Evolutionary conservation across 2,113 vertebrate genomes (phyloP).

Genomic region (Carassius auratus): DNA sequence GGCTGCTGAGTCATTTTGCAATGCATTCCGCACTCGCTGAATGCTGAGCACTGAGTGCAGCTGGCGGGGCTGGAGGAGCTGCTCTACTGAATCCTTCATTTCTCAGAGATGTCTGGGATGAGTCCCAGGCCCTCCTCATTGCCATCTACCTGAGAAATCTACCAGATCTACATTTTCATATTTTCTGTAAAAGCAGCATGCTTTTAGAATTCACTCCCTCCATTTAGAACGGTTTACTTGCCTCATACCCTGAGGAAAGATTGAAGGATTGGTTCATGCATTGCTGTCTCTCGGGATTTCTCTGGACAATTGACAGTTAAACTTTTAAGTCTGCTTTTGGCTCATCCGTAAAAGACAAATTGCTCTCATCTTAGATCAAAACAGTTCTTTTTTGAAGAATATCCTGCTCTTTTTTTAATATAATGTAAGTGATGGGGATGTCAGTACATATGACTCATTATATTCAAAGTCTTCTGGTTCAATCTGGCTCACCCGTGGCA

Average conservation of each 20-base stretch:
- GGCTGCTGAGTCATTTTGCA: constrained; percentile 18
- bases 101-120: neutral
- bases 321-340: neutral
- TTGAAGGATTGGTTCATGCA: neutral
- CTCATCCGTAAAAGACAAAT: neutral
- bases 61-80: neutral
- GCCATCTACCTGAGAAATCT: neutral
- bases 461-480: neutral
- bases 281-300: neutral
- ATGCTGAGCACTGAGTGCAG: neutral
- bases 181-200: neutral
- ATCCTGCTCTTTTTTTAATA: neutral
- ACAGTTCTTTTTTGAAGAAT: neutral
- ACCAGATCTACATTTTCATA: neutral
- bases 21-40: neutral
- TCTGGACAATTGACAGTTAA: neutral
- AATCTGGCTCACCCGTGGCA: neutral
- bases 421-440: neutral
- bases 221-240: neutral
- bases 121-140: neutral
- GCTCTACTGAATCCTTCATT: constrained; percentile 4
- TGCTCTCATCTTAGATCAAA: neutral
- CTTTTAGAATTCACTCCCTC: neutral
- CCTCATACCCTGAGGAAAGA: neutral
- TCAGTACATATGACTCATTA: neutral